Evolutionary conservation across 2,797 vertebrate genomes (phyloP).

Genomic region (Tiaroga cobitis): DNA sequence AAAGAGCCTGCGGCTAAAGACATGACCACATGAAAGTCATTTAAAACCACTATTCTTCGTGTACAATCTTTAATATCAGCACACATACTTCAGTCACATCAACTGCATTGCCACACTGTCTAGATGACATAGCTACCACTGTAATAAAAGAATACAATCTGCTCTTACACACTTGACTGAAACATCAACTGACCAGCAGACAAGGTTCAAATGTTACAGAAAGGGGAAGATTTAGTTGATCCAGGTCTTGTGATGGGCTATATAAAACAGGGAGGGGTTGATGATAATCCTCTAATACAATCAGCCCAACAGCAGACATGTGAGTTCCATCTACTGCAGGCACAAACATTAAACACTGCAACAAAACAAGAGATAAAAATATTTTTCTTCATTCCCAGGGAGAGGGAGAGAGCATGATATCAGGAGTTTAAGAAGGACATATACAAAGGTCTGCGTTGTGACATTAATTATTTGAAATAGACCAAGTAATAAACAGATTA

Average conservation of each 20-base stretch:
- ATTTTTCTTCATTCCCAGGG: constrained; percentile 27
- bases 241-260: constrained; percentile 53
- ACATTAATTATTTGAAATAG: constrained; percentile 29
- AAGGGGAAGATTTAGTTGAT: constrained; percentile 15
- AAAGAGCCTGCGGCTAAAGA: not conserved
- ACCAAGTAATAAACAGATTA: not conserved
- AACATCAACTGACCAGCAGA: constrained; percentile 8
- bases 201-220: not conserved
- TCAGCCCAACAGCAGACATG: constrained; percentile 51
- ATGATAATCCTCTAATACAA: constrained; percentile 49
- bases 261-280: constrained; percentile 36
- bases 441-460: constrained; percentile 19
- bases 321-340: constrained; percentile 51
- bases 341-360: constrained; percentile 51
- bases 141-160: not conserved
- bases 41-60: not conserved
- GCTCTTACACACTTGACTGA: not conserved
- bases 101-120: not conserved
- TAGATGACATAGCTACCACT: not conserved
- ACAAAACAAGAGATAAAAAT: constrained; percentile 42
- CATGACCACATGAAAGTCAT: not conserved
- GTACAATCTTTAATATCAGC: not conserved
- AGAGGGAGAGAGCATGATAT: not conserved
- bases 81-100: not conserved
- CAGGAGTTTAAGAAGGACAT: constrained; percentile 8